Evolutionary conservation across 2,888 invertebrate species (phyloP).

Genomic region (Synanthedon tipuliformis): DNA sequence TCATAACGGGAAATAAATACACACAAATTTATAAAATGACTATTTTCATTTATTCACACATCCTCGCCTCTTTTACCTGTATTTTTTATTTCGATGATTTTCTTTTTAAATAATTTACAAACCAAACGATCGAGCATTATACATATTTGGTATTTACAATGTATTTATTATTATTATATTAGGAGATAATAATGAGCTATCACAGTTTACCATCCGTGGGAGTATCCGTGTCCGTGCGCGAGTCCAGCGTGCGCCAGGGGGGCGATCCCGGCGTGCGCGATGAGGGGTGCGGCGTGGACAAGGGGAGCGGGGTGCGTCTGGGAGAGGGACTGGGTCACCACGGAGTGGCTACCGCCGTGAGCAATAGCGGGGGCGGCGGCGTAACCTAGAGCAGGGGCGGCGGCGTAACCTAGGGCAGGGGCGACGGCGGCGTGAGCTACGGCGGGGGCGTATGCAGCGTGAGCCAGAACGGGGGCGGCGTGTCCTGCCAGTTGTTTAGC

Average conservation of each 20-base stretch:
- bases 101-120: constrained; percentile 52
- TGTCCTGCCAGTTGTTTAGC: constrained; percentile 55
- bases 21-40: constrained; percentile 11
- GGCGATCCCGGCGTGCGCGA: constrained; percentile 14
- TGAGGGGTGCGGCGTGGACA: constrained; percentile 25
- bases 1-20: constrained; percentile 6
- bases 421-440: constrained; percentile 7
- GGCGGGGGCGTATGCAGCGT: constrained; percentile 14
- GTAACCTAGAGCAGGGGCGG: constrained; percentile 10
- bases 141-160: constrained; percentile 43
- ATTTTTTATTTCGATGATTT: constrained; percentile 4
- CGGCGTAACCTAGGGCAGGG: constrained; percentile 5
- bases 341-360: constrained; percentile 25
- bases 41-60: constrained; percentile 59
- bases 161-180: constrained; percentile 2
- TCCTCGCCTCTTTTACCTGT: constrained; percentile 57
- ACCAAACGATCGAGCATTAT: constrained; percentile 56
- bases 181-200: constrained; percentile 18
- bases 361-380: constrained; percentile 11
- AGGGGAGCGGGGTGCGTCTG: constrained; percentile 52
- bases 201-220: constrained; percentile 62
- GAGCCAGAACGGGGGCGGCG: constrained; percentile 11
- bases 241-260: constrained; percentile 11
- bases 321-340: constrained; percentile 43
- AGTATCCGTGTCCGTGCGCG: constrained; percentile 13